phyloP scores from a whole-genome alignment of 2,888 invertebrate genomes.

The Chesias legatella region DNA sequence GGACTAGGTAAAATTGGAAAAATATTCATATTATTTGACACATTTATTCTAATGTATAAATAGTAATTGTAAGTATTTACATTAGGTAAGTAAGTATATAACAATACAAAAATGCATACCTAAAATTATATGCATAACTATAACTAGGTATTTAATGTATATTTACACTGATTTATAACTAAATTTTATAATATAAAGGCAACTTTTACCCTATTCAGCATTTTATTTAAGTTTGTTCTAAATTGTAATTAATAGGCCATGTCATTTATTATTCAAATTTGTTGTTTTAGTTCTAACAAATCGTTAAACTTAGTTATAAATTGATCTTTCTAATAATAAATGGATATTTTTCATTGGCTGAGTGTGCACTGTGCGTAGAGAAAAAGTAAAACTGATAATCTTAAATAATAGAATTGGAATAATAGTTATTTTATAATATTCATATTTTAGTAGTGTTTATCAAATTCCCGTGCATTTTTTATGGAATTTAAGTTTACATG shows the following conservation, averaged over 20 bases:
- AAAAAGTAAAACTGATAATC: too few relatives aligned
- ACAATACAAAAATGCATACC: constrained; percentile 63
- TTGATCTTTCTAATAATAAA: too few relatives aligned
- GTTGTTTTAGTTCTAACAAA: background rate
- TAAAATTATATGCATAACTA: constrained; percentile 23
- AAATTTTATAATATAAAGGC: constrained; percentile 24
- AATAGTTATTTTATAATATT: too few relatives aligned
- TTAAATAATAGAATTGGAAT: too few relatives aligned
- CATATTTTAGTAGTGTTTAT: too few relatives aligned
- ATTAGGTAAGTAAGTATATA: constrained; percentile 37
- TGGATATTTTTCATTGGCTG: too few relatives aligned
- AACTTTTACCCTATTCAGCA: constrained; percentile 27
- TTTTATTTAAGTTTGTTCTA: constrained; percentile 10
- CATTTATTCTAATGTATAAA: constrained; percentile 70
- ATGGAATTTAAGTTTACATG: too few relatives aligned
- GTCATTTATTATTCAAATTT: constrained; percentile 4
- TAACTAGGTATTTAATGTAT: constrained; percentile 10
- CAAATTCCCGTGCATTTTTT: too few relatives aligned
- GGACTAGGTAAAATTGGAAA: background rate
- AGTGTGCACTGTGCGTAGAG: too few relatives aligned
- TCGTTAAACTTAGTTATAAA: background rate
- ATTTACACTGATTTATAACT: constrained; percentile 26
- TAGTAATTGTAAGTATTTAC: constrained; percentile 55
- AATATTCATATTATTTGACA: constrained; percentile 33
- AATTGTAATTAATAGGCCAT: constrained; percentile 2